Conservation (phyloP, 2,888 invertebrate species). For the Cremastinae sp. region DNA sequence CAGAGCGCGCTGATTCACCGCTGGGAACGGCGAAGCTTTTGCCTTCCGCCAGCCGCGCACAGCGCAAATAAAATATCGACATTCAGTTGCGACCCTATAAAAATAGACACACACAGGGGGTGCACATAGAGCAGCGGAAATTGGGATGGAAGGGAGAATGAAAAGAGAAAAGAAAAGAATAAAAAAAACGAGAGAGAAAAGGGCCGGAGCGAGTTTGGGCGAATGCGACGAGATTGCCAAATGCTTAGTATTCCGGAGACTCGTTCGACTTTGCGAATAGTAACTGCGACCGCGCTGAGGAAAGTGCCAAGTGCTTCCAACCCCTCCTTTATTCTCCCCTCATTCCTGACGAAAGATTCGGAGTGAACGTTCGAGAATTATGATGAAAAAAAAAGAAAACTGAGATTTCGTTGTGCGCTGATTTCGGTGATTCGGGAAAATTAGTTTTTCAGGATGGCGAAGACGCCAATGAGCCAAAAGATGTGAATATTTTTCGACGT, state of each 20-base stretch:
- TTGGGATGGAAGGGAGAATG: conserved; percentile 20
- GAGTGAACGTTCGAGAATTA: too few relatives aligned
- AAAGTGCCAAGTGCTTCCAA: conserved; percentile 71
- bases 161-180: conserved; percentile 17
- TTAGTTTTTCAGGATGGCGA: neutral
- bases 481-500: too few relatives aligned
- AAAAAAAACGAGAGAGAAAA: conserved; percentile 12
- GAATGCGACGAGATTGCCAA: conserved; percentile 69
- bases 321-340: conserved; percentile 32
- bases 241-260: conserved; percentile 75
- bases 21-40: conserved; percentile 38
- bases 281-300: conserved; percentile 71
- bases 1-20: conserved; percentile 34
- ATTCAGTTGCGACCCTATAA: conserved; percentile 53
- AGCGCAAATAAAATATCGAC: conserved; percentile 62
- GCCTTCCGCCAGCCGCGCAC: conserved; percentile 18
- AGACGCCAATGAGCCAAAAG: neutral
- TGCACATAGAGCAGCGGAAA: conserved; percentile 15
- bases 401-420: neutral
- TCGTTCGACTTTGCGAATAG: conserved; percentile 70
- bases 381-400: neutral
- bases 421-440: conserved; percentile 13
- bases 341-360: too few relatives aligned
- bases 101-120: conserved; percentile 57
- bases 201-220: neutral